phyloP scores from a whole-genome alignment of 2,888 invertebrate genomes.

The Cepaea hortensis region DNA sequence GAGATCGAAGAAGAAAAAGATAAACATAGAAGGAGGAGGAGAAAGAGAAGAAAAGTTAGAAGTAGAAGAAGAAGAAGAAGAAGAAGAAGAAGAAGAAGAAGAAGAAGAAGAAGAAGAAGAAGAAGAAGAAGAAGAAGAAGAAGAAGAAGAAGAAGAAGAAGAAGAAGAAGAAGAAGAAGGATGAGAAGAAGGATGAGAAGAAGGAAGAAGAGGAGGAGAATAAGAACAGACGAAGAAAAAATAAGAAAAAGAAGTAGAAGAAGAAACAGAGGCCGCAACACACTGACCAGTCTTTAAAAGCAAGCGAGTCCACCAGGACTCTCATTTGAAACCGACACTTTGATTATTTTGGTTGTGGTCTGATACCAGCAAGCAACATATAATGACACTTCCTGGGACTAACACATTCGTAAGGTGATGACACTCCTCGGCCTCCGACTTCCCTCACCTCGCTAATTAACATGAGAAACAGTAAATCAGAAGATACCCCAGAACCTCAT shows the following conservation, averaged over 20 bases:
- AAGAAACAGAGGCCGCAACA: too few species aligned
- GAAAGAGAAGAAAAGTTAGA: neutral
- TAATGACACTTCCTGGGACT: neutral
- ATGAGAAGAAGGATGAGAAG: too few species aligned
- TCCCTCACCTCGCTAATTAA: neutral
- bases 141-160: neutral
- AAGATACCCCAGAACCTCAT: neutral
- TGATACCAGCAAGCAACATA: neutral
- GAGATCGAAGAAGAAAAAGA: neutral
- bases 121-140: neutral
- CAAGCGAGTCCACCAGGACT: too few species aligned
- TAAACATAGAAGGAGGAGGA: neutral
- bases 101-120: neutral
- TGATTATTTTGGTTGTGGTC: neutral
- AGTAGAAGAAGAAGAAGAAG: neutral
- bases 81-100: neutral
- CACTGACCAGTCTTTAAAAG: too few species aligned
- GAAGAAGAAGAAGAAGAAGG: neutral
- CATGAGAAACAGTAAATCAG: slow-evolving; percentile 16
- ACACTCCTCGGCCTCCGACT: neutral
- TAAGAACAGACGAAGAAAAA: too few species aligned
- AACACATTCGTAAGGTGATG: neutral
- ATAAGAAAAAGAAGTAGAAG: too few species aligned
- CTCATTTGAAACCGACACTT: too few species aligned
- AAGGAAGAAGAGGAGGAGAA: too few species aligned